Conservation (phyloP, 2,888 invertebrate species). For the Aromia moschata region DNA sequence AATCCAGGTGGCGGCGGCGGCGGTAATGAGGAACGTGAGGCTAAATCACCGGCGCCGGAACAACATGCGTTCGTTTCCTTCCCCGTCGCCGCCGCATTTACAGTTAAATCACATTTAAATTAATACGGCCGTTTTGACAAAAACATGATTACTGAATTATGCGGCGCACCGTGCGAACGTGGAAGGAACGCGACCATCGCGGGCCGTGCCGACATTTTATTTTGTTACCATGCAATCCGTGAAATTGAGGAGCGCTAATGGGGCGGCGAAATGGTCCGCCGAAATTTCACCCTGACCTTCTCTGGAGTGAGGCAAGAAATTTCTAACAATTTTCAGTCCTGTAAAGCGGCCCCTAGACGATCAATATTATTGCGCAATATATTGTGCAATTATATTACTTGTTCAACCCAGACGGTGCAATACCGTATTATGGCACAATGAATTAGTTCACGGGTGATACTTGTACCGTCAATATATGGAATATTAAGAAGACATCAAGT, state of each 20-base stretch:
- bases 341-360: no score
- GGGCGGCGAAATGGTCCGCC: neutral
- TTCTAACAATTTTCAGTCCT: no score
- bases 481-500: no score
- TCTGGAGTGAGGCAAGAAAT: neutral
- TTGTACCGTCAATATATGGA: no score
- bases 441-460: no score
- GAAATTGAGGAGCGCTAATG: conserved; percentile 29
- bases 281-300: neutral
- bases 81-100: conserved; percentile 56
- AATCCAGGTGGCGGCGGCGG: conserved; percentile 45
- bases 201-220: conserved; percentile 44
- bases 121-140: conserved; percentile 50
- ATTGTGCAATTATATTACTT: no score
- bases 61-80: conserved; percentile 57
- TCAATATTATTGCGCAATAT: no score
- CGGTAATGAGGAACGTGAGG: conserved; percentile 35
- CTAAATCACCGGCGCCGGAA: conserved; percentile 51
- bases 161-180: conserved; percentile 33
- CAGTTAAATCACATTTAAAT: conserved; percentile 51
- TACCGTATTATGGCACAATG: no score
- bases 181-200: conserved; percentile 38
- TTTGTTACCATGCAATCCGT: conserved; percentile 47
- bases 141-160: conserved; percentile 53
- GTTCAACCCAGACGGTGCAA: no score